Evolutionary conservation across 2,113 vertebrate genomes (phyloP), one percentile per base, ranked within the genome.

Genomic region (Laticauda colubrina): DNA sequence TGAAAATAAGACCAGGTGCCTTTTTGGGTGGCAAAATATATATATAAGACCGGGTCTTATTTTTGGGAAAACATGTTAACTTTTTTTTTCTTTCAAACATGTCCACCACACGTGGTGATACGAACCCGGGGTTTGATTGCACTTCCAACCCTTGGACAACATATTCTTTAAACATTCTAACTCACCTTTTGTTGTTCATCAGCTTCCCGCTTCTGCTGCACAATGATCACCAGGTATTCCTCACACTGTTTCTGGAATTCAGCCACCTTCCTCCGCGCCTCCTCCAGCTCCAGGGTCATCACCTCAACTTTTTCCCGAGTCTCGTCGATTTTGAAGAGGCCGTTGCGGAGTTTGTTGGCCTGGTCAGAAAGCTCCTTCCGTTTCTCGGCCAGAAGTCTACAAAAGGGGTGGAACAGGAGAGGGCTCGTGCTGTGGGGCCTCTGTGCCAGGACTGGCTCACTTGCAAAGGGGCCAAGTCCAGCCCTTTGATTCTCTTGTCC

Each of bases 241-340:
- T 98, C 98, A 0, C 98, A 99, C 95, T 99, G 97, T 57, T 97
- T 98, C 96, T 98, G 98, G 97, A 98, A 98, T 94, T 98, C 98
- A 0, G 98, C 98, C 96, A 99, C 98, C 94, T 98, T 98, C 89
- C 95, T 97, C 96, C 98, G 98, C 95, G 98, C 98, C 0, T 98
- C 97, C 89, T 98, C 98, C 69, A 99, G 97, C 96, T 99, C 98
- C 88, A 98, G 53, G 0, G 98, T 98, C 98, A 99, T 99, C 97
- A 98, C 98, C 95, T 98, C 97, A 95, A 99, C 98, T 94, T 99
- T 99, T 93, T 95, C 94, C 23, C 98, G 97, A 0, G 98, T 99
- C 95, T 99, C 98, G 3, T 98, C 98, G 6, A 99, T 98, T 96
- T 99, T 99, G 81, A 97, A 97, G 92, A 99, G 96, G 1, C 98